Percentiles rank a stretch among this genome's conserved stretches.
Conservation (phyloP, 2,888 invertebrate genomes). For the Tridacna crocea region DNA sequence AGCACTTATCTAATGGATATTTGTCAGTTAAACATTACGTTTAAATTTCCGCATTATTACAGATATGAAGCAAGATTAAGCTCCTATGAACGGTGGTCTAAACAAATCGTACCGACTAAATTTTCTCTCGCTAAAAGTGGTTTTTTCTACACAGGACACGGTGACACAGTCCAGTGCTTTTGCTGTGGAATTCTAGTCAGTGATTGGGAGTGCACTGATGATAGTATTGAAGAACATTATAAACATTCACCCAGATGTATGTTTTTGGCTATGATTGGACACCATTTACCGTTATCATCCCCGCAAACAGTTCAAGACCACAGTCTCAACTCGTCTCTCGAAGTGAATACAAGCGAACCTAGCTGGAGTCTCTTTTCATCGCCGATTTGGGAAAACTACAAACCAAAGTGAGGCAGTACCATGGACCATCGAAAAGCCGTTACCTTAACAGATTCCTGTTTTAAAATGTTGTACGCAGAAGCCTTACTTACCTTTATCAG, state of each 20-base stretch:
- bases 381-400: not conserved
- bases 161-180: constrained; percentile 20
- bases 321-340: not conserved
- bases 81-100: constrained; percentile 19
- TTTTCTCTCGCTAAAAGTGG: constrained; percentile 9
- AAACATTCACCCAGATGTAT: constrained; percentile 6
- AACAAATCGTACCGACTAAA: constrained; percentile 21
- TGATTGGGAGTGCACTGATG: constrained; percentile 12
- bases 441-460: not conserved
- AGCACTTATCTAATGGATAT: not conserved
- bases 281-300: not conserved
- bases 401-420: not conserved
- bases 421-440: constrained; percentile 1
- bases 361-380: not conserved
- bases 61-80: constrained; percentile 1
- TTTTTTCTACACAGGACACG: constrained; percentile 6
- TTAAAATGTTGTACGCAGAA: constrained; percentile 1
- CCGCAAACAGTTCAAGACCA: not conserved
- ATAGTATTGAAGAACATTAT: constrained; percentile 24
- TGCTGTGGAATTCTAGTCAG: not conserved
- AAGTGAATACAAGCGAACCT: not conserved
- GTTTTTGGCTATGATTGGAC: not conserved
- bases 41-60: not conserved
- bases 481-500: constrained; percentile 8
- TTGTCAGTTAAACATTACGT: not conserved